Base-by-base conservation (phyloP, 2,113 vertebrate genomes). In the Symphodus melops region DNA sequence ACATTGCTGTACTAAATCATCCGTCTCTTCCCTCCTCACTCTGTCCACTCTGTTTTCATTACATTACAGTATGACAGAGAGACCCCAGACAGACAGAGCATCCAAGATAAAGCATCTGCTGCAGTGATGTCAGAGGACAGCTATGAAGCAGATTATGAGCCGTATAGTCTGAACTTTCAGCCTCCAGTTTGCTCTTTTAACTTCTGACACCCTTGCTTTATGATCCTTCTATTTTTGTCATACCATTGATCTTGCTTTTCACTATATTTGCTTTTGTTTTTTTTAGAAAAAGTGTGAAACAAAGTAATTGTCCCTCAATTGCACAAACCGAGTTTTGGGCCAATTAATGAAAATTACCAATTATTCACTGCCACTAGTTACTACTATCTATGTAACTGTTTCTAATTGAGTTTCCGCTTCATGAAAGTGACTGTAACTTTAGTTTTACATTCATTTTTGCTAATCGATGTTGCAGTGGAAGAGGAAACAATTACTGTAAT, bases 101-200 rank as follows among this genome's bases (percentile, higher is more conserved):
- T 75, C 69, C 67, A 59, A 83, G 75, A 83, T 79, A 65, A 86
- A 77, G 71, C 86, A 81, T 85, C 86, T 88, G 84, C 80, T 82
- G 68, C 75, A 55, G 72, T 89, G 87, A 89, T 86, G 78, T 88
- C 84, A 87, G 77, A 82, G 68, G 80, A 81, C 86, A 84, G 79
- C 83, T 87, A 88, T 84, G 77, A 83, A 81, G 81, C 76, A 84
- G 86, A 84, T 88, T 77, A 86, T 73, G 54, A 72, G 66, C 77
- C 75, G 88, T 84, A 80, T 46, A 25, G 63, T 69, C 71, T 77
- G 59, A 85, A 86, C 60, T 75, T 37, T 42, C 56, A 78, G 68
- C 68, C 84, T 81, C 63, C 62, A 39, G 58, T 68, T 67, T 61
- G 52, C 60, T 80, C 63, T 66, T 54, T 52, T 76, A 60, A 82